Evolutionary conservation across 2,113 vertebrate species (phyloP).

Genomic region (Austrofundulus limnaeus): DNA sequence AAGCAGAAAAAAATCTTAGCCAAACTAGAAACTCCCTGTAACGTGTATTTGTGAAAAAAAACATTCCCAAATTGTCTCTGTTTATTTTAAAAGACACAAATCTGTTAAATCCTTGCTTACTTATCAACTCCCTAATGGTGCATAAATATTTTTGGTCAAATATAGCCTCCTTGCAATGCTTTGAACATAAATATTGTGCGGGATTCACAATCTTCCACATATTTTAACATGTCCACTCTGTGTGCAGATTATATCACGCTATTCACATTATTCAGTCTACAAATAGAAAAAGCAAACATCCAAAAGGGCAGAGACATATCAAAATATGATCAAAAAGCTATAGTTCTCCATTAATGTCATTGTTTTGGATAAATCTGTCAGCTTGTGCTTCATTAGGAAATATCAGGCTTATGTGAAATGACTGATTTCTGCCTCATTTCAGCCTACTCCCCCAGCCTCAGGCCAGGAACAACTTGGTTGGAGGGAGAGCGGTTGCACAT

Average conservation of each 20-base stretch:
- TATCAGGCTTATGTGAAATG: slow-evolving; percentile 18
- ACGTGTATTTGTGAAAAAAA: neutral
- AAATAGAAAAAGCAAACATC: slow-evolving; percentile 14
- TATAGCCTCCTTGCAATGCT: no score
- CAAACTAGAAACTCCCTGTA: neutral
- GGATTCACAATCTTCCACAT: no score
- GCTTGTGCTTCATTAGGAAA: slow-evolving; percentile 33
- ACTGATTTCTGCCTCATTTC: slow-evolving; percentile 33
- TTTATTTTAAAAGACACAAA: no score
- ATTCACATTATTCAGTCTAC: slow-evolving; percentile 7
- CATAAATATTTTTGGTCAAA: no score
- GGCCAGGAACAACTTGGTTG: slow-evolving; percentile 32
- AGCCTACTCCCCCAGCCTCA: slow-evolving; percentile 18
- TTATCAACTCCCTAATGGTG: no score
- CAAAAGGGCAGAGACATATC: slow-evolving; percentile 14
- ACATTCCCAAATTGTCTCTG: neutral
- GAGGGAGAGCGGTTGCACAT: slow-evolving; percentile 37
- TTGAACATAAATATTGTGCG: no score
- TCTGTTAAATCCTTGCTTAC: no score
- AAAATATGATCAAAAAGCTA: slow-evolving; percentile 21
- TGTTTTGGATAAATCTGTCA: slow-evolving; percentile 27
- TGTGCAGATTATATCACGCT: slow-evolving; percentile 20
- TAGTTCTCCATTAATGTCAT: slow-evolving; percentile 23
- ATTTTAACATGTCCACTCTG: neutral
- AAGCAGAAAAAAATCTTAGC: neutral